Conservation (phyloP, 2,797 vertebrate species). For the Coregonus suidteri region DNA sequence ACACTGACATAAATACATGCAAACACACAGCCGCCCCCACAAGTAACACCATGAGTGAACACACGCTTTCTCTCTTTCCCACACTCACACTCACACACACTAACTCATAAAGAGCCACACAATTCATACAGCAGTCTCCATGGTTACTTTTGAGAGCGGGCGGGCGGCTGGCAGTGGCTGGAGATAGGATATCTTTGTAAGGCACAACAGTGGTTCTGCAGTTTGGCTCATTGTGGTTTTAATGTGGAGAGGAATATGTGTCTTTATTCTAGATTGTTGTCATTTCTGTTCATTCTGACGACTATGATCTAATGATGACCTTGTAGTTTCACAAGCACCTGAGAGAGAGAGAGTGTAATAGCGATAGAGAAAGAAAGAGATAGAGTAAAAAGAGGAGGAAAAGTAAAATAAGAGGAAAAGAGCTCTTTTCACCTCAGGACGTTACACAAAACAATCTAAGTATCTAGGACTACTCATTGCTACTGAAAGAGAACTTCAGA, state of each 20-base stretch:
- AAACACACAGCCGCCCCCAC: constrained; percentile 9
- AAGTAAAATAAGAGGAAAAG: constrained; percentile 25
- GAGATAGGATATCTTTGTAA: constrained; percentile 30
- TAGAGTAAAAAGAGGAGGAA: constrained; percentile 23
- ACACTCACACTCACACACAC: constrained; percentile 8
- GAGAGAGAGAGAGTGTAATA: constrained; percentile 29
- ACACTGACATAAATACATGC: constrained; percentile 23
- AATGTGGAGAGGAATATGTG: constrained; percentile 22
- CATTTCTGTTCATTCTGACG: not conserved
- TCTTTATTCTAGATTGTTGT: constrained; percentile 18
- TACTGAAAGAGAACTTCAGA: constrained; percentile 41
- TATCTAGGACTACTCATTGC: constrained; percentile 33
- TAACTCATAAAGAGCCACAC: constrained; percentile 1
- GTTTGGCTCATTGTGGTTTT: constrained; percentile 7
- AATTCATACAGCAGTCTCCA: constrained; percentile 22
- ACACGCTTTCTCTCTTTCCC: not conserved
- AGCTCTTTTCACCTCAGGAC: constrained; percentile 42
- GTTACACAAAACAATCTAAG: constrained; percentile 37
- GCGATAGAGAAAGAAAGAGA: constrained; percentile 21
- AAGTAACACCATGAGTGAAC: not conserved
- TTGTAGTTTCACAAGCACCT: constrained; percentile 23
- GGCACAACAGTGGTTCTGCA: constrained; percentile 18
- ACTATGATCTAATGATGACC: constrained; percentile 25
- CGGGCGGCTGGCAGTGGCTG: constrained; percentile 9
- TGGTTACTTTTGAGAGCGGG: constrained; percentile 25